A percentile compares a stretch with the other conserved stretches of the same genome.
phyloP scores from a whole-genome alignment of 1,140 invertebrate species.

The Andrena cerasifolii region DNA sequence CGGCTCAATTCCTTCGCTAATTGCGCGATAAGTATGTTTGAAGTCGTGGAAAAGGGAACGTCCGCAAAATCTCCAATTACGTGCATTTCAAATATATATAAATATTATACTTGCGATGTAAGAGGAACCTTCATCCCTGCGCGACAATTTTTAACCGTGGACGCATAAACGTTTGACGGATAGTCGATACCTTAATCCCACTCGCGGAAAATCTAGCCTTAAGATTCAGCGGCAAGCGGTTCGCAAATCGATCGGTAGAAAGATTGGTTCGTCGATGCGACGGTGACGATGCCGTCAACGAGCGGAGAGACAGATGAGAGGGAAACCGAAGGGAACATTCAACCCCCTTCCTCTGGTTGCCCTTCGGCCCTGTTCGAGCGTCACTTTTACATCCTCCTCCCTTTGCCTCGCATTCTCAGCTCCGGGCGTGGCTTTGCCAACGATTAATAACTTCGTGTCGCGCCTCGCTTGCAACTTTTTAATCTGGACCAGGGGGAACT shows the following conservation, averaged over 20 bases:
- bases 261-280: conserved; percentile 57
- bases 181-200: background rate
- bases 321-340: conserved; percentile 13
- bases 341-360: conserved; percentile 9
- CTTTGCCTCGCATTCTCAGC: background rate
- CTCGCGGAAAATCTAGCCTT: conserved; percentile 13
- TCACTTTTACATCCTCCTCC: conserved; percentile 4
- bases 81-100: too few relatives aligned
- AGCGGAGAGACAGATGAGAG: conserved; percentile 37
- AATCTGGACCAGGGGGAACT: conserved; percentile 68
- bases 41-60: background rate
- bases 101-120: too few relatives aligned
- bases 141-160: too few relatives aligned
- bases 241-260: conserved; percentile 43
- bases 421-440: conserved; percentile 55
- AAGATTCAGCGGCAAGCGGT: background rate
- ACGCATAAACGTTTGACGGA: too few relatives aligned
- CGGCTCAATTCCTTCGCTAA: background rate
- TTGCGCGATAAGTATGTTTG: background rate
- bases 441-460: conserved; percentile 69
- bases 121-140: too few relatives aligned
- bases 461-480: conserved; percentile 68
- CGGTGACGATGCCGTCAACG: conserved; percentile 48
- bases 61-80: too few relatives aligned
- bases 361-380: background rate